Evolutionary conservation across 1,140 invertebrate species (phyloP).

Genomic region (Temnothorax longispinosus): DNA sequence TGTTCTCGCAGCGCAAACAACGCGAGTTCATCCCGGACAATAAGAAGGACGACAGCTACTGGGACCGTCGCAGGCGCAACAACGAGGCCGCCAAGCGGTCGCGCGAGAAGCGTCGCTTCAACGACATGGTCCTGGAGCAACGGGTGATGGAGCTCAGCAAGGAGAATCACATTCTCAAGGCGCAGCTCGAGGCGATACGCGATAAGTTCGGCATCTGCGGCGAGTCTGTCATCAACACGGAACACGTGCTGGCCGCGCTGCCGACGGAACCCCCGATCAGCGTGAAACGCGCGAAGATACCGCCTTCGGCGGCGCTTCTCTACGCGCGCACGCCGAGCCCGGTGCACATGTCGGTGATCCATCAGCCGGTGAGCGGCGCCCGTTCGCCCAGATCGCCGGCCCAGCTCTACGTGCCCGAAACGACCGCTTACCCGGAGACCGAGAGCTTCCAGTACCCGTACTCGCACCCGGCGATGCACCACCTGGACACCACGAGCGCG

Average conservation of each 20-base stretch:
- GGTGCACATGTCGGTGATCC: conserved; percentile 89
- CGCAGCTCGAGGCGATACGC: conserved; percentile 96
- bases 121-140: conserved; percentile 98
- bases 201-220: conserved; percentile 97
- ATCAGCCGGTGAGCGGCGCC: conserved; percentile 86
- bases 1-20: conserved; percentile 96
- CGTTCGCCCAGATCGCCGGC: conserved; percentile 83
- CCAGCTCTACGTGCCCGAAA: conserved; percentile 81
- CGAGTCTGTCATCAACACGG: conserved; percentile 93
- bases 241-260: conserved; percentile 94
- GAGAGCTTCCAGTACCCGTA: conserved; percentile 85
- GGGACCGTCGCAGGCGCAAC: conserved; percentile 97
- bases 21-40: conserved; percentile 98
- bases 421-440: conserved; percentile 79
- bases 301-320: conserved; percentile 82
- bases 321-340: conserved; percentile 88
- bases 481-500: conserved; percentile 86
- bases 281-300: conserved; percentile 92
- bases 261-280: conserved; percentile 94
- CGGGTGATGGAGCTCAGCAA: conserved; percentile 97
- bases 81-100: conserved; percentile 98
- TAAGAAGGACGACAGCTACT: conserved; percentile 99
- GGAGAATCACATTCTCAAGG: conserved; percentile 97
- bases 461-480: conserved; percentile 85
- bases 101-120: conserved; percentile 97